phyloP scores from a whole-genome alignment of 2,797 vertebrate species.

The Hybognathus amarus region DNA sequence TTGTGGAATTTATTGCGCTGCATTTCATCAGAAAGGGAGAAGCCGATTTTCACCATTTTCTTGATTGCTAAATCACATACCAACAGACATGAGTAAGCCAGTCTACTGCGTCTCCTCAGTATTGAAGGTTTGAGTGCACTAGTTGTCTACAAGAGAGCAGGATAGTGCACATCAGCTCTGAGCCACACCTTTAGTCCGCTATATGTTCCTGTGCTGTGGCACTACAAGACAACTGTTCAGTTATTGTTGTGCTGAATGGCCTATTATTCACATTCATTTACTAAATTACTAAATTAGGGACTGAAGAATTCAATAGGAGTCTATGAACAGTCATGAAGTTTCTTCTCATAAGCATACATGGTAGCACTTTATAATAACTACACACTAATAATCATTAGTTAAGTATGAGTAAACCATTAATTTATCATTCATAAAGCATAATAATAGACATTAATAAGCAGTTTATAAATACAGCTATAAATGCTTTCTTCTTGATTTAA shows the following conservation, averaged over 20 bases:
- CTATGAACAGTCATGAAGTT: neutral
- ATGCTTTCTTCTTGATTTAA: no score
- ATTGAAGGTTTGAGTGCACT: neutral
- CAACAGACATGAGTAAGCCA: neutral
- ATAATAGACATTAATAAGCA: no score
- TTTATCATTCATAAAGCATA: no score
- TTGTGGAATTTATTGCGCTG: neutral
- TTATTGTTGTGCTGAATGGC: neutral
- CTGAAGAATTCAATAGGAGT: neutral
- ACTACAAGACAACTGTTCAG: neutral
- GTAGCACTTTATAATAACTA: no score
- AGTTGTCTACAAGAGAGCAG: neutral
- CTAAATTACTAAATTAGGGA: neutral
- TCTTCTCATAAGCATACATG: neutral
- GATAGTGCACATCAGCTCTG: neutral
- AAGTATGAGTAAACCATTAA: no score
- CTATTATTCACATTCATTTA: conserved; percentile 1
- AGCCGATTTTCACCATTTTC: neutral
- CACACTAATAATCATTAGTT: no score
- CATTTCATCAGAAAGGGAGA: neutral
- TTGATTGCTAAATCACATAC: neutral
- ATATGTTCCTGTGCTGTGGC: neutral
- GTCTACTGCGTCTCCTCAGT: neutral
- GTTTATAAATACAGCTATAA: no score
- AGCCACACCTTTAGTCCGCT: neutral